These are phyloP conservation scores for Phylloscopus trochiloides DNA, from an alignment of 2,113 vertebrate genomes.

Conservation along the genomic window DNA sequence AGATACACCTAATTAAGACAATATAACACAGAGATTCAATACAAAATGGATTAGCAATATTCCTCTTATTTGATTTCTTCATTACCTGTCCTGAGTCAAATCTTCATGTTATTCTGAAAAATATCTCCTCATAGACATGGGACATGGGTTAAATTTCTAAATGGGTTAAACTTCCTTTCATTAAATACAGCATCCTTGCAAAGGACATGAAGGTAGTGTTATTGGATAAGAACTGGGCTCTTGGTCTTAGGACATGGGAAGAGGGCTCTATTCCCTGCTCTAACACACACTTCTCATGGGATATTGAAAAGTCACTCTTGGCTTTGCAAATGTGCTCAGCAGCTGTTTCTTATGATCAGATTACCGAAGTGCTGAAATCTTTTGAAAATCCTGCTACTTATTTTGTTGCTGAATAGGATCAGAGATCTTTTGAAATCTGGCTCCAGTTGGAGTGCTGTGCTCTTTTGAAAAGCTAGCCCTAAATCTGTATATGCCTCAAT, in stretches of 20 bases:
- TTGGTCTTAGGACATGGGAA: neutral
- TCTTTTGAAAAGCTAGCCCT: slow-evolving; percentile 44
- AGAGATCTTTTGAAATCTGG: slow-evolving; percentile 59
- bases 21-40: neutral
- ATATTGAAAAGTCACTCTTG: neutral
- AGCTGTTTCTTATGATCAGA: slow-evolving; percentile 61
- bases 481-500: slow-evolving; percentile 42
- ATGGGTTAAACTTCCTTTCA: neutral
- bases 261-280: neutral
- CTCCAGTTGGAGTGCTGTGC: slow-evolving; percentile 4
- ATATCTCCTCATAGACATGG: neutral
- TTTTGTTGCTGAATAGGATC: slow-evolving; percentile 57
- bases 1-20: neutral
- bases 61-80: neutral
- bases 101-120: neutral
- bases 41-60: neutral
- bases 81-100: neutral
- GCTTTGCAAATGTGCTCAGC: slow-evolving; percentile 33
- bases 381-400: slow-evolving; percentile 61
- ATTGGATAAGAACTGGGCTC: neutral
- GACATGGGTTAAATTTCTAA: neutral
- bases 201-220: neutral
- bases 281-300: neutral
- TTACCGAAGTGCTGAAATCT: slow-evolving; percentile 58
- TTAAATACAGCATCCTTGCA: neutral